A percentile compares a stretch with the other conserved stretches of the same genome.
These are phyloP conservation scores for Leptodactylus fuscus DNA, from an alignment of 2,113 vertebrate genomes.

Conservation along the genomic window DNA sequence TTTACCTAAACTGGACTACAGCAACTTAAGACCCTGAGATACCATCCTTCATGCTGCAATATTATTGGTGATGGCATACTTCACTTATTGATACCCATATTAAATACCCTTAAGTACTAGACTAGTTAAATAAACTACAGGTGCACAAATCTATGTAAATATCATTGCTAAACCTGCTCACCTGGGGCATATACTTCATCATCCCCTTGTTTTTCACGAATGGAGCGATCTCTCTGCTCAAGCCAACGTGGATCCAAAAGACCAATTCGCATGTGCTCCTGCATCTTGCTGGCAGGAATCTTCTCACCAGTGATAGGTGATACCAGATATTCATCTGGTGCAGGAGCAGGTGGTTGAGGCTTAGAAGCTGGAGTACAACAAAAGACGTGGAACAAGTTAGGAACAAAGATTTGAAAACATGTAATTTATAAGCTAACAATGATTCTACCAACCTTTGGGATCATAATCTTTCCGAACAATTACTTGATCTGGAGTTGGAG, in stretches of 20 bases:
- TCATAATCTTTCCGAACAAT: conserved; percentile 98
- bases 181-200: conserved; percentile 96
- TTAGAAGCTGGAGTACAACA: conserved; percentile 82
- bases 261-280: conserved; percentile 98
- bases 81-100: too few relatives aligned
- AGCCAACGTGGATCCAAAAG: conserved; percentile 97
- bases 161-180: conserved; percentile 60
- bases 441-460: conserved; percentile 85
- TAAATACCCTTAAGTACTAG: too few relatives aligned
- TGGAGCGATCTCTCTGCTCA: conserved; percentile 94
- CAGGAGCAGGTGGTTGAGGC: conserved; percentile 74
- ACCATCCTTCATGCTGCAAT: too few relatives aligned
- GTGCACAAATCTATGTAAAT: too few relatives aligned
- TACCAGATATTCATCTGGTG: conserved; percentile 92
- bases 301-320: conserved; percentile 98
- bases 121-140: too few relatives aligned
- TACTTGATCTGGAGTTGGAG: conserved; percentile 96
- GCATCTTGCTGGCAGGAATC: conserved; percentile 98
- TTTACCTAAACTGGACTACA: too few relatives aligned
- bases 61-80: too few relatives aligned
- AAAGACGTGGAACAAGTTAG: rapidly evolving
- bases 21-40: too few relatives aligned
- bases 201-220: conserved; percentile 94
- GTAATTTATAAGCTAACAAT: neutral
- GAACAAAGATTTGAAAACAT: neutral